Evolutionary conservation across 2,113 vertebrate species (phyloP).

Genomic region (Oreochromis niloticus): DNA sequence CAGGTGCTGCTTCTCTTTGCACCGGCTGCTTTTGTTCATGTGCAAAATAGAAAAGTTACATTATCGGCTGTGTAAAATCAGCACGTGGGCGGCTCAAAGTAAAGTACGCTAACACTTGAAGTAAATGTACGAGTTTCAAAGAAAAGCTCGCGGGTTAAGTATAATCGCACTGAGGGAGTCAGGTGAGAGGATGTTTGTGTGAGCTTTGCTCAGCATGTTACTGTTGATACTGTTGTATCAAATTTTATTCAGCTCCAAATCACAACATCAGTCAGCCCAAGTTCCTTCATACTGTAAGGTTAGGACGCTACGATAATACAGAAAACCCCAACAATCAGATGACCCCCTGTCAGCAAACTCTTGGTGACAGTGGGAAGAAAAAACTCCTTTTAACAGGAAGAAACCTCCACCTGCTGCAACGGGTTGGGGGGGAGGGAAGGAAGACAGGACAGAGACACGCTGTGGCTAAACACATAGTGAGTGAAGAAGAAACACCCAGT

Average conservation of each 20-base stretch:
- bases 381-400: not conserved
- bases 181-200: not conserved
- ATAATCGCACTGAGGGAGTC: not conserved
- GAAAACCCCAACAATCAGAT: not conserved
- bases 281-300: not conserved
- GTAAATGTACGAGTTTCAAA: conserved; percentile 2
- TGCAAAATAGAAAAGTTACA: not conserved
- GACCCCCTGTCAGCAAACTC: not conserved
- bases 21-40: not conserved
- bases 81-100: not conserved
- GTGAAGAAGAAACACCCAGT: not conserved
- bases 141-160: not conserved
- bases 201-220: not conserved
- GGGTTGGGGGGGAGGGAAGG: not conserved
- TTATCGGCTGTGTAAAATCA: not conserved
- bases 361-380: not conserved
- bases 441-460: fast-evolving
- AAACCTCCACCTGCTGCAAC: not conserved
- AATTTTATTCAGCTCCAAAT: not conserved
- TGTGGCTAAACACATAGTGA: not conserved
- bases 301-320: not conserved
- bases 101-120: not conserved
- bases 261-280: not conserved
- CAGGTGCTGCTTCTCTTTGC: not conserved
- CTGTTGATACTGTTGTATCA: not conserved